These are phyloP conservation scores for Cuculus canorus DNA, from an alignment of 2,797 vertebrate species.

Conservation along the genomic window DNA sequence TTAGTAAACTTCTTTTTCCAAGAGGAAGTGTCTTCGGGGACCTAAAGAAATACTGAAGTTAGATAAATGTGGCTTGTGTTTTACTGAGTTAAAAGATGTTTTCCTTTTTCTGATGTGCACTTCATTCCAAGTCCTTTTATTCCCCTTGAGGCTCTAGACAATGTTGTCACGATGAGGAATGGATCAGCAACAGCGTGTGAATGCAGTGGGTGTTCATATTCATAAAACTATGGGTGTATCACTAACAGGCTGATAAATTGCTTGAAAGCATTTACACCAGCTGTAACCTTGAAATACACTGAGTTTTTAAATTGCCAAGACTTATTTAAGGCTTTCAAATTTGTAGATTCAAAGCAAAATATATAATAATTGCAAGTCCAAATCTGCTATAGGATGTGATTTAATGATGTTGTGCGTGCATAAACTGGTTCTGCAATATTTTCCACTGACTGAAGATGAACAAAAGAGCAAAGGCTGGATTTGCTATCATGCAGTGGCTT, in stretches of 20 bases:
- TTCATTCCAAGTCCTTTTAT: neutral
- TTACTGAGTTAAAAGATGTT: neutral
- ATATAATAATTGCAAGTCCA: neutral
- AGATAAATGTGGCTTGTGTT: neutral
- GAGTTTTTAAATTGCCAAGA: neutral
- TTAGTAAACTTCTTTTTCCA: neutral
- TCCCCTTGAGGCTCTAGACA: neutral
- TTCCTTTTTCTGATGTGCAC: neutral
- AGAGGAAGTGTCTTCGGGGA: neutral
- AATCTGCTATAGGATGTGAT: neutral
- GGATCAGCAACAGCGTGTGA: neutral
- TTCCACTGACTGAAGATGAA: neutral
- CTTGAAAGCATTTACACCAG: neutral
- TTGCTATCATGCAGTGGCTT: neutral
- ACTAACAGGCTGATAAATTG: slow-evolving; percentile 20
- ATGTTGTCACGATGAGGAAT: neutral
- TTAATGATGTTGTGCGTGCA: neutral
- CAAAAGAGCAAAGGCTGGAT: neutral
- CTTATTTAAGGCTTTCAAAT: neutral
- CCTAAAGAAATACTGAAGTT: neutral
- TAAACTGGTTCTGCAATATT: neutral
- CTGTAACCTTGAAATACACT: slow-evolving; percentile 1
- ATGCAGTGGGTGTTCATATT: neutral
- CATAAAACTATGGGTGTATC: neutral
- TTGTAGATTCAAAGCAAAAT: slow-evolving; percentile 4